Evolutionary conservation across 1,140 invertebrate species (phyloP), one percentile per base, ranked within the genome.

Genomic region (Dufourea novaeangliae): DNA sequence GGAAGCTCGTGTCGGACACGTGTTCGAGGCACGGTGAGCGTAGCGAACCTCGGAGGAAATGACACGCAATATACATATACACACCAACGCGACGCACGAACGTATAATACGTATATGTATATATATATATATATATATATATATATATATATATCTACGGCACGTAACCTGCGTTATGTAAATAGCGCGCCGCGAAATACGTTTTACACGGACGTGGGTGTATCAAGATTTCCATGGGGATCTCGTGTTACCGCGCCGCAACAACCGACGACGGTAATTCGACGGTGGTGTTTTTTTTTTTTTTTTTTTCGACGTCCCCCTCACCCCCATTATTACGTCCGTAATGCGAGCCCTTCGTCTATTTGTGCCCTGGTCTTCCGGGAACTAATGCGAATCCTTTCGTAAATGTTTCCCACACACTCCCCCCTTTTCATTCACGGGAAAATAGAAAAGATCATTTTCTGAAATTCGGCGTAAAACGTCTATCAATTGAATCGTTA

Each of bases 191-290:
- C 50, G 68, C 78, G 78, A 85, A 77, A 80, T 83, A 78, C 81
- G 70, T 83, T 83, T 83, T 83, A 79, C 83, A 73, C 67, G 73
- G 63, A 82, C 80, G 83, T 80, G 82, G 76, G 80, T 86, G 83
- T 87, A 87, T 86, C 86, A 84, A 88, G 85, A 88, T 88, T 88
- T 87, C 86, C 85, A 72, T 75, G 82, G 78, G 78, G 80, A 81
- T 88, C 85, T 88, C 86, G 81, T 69, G 69, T 87, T 86, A 87
- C 83, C 62, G 44, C 25, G 6, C 44, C 63, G n/a, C 63, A 57
- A 41, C 29, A 50, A 52, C 29, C 70, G 64, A 79, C 27, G 64
- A 64, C 70, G 72, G 82, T 74, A 67, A 75, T 79, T 83, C 52
- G 44, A 67, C n/a, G n/a, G n/a, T n/a, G n/a, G n/a, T n/a, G 52